phyloP scores from a whole-genome alignment of 2,113 vertebrate species.

The Nycticryphes semicollaris region DNA sequence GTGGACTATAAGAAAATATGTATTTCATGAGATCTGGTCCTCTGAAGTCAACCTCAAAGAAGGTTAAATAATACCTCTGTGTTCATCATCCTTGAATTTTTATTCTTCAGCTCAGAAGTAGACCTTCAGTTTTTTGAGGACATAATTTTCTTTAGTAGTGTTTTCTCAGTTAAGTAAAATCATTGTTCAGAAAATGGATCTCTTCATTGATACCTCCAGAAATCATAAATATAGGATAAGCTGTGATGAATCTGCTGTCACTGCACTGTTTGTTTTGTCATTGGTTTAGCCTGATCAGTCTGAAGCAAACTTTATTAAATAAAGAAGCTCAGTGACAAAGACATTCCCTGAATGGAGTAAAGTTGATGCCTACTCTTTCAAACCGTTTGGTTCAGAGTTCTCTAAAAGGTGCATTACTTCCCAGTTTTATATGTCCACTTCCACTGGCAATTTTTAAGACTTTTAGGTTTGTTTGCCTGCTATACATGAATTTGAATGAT shows the following conservation, averaged over 20 bases:
- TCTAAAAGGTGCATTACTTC: background rate
- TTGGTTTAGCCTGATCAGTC: background rate
- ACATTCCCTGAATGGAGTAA: background rate
- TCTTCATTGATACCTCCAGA: background rate
- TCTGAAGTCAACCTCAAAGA: background rate
- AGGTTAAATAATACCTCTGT: background rate
- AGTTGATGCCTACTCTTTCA: background rate
- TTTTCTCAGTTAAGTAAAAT: background rate
- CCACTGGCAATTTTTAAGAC: background rate
- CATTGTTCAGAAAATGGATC: background rate
- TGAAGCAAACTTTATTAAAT: background rate
- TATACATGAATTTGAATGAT: background rate
- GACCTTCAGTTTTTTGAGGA: background rate
- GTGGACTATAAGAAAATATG: background rate
- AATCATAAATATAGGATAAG: background rate
- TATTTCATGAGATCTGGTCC: background rate
- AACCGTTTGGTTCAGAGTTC: background rate
- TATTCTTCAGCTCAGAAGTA: background rate
- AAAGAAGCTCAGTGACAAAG: background rate
- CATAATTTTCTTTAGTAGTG: background rate
- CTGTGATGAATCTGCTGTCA: background rate
- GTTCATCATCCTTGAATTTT: background rate
- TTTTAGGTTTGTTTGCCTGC: background rate
- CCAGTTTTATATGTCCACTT: background rate
- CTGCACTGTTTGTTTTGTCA: background rate